Base-by-base conservation (phyloP, 2,113 vertebrate species). In the Coracopsis vasa region DNA sequence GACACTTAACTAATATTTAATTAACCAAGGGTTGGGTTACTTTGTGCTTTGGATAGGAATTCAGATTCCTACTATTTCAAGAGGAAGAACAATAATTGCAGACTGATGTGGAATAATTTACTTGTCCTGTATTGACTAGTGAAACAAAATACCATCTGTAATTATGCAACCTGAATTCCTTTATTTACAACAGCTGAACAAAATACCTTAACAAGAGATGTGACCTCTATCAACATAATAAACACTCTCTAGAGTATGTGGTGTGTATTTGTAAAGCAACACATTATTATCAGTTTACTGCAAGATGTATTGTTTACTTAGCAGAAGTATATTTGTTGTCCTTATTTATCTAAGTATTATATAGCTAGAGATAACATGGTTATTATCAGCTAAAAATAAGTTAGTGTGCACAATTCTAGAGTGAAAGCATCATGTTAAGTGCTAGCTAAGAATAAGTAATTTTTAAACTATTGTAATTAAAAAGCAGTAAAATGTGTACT, bases 81-180 rank as follows among this genome's bases (percentile, higher is more conserved):
- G 50, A 85, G 12, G 48, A 78, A 95, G 54, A 74, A 77, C 77
- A 92, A 44, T 85, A 87, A 82, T 91, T 87, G 45, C 2, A 0
- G 8, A 42, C 64, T 73, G 33, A 67, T 88, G 42, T 37, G 5
- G 4, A 42, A 74, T 82, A 90, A 65, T 86, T 69, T 82, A 44
- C 81, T 88, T 96, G 23, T 83, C 96, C 54, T 88, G 11, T 69
- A 28, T 82, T 93, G 58, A 79, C 53, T 77, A 54, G n/a, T 78
- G 58, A 93, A 88, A 80, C 31, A 83, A 79, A 88, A 91, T 82
- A 37, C 44, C 35, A 56, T 10, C 29, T 86, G 39, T 73, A 90
- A 83, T 86, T 80, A 86, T 44, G 27, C 65, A 93, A 20, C 50
- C 29, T 70, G 64, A 70, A 83, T 82, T 88, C 23, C 16, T 80